A percentile compares a stretch with the other conserved stretches of the same genome.
phyloP scores from a whole-genome alignment of 2,113 vertebrate species.

The Taxidea taxus region DNA sequence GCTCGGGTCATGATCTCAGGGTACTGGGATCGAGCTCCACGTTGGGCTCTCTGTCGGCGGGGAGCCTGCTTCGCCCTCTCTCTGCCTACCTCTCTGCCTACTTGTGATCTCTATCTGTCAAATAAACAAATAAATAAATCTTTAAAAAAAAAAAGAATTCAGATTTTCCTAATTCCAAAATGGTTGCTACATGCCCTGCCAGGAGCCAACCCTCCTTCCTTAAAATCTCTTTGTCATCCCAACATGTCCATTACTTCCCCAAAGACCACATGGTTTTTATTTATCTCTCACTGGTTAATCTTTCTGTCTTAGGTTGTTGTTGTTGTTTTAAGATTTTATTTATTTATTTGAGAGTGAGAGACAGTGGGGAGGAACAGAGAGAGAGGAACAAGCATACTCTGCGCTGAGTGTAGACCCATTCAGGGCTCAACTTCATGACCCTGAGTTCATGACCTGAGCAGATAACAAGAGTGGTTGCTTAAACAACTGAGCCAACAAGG shows the following conservation, averaged over 20 bases:
- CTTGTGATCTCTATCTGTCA: no score
- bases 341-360: background rate
- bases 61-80: no score
- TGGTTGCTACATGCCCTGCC: background rate
- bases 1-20: no score
- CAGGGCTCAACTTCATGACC: background rate
- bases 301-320: background rate
- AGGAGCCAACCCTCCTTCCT: background rate
- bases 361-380: background rate
- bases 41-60: no score
- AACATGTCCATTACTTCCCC: background rate
- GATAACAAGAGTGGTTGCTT: background rate
- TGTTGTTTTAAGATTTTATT: background rate
- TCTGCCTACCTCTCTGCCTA: no score
- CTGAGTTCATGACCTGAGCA: background rate
- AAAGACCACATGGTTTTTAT: background rate
- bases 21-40: no score
- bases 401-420: background rate
- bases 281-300: background rate
- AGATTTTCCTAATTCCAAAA: background rate
- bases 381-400: background rate
- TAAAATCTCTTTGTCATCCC: background rate
- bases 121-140: no score
- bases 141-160: no score
- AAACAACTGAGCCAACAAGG: background rate